phyloP scores from a whole-genome alignment of 2,797 vertebrate species.

The Takifugu rubripes region DNA sequence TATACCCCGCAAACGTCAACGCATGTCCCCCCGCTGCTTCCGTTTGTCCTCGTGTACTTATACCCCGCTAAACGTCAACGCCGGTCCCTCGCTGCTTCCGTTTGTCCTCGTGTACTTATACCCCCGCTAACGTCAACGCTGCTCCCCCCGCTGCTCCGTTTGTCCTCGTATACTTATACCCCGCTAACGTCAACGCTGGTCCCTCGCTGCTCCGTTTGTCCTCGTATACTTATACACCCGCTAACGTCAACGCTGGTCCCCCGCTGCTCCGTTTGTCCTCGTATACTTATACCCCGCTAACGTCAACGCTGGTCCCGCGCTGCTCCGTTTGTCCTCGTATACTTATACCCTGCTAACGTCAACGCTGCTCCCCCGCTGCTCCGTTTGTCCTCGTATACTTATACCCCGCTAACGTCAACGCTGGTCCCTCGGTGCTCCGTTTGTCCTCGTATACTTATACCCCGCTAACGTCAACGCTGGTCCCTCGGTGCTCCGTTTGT shows the following conservation, averaged over 20 bases:
- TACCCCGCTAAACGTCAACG: constrained; percentile 28
- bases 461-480: constrained; percentile 22
- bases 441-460: constrained; percentile 10
- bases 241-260: background rate
- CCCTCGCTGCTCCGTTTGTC: constrained; percentile 6
- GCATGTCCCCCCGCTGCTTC: constrained; percentile 8
- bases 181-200: constrained; percentile 19
- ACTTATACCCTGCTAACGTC: too few species aligned
- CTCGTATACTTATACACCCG: too few species aligned
- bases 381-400: constrained; percentile 3
- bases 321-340: background rate
- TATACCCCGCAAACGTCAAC: too few species aligned
- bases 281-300: constrained; percentile 17
- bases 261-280: constrained; percentile 11
- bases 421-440: too few species aligned
- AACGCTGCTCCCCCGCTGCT: constrained; percentile 9
- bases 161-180: constrained; percentile 13
- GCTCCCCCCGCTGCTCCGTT: constrained; percentile 15
- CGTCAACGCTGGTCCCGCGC: constrained; percentile 19
- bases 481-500: constrained; percentile 6
- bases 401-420: constrained; percentile 26
- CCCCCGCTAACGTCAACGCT: too few species aligned
- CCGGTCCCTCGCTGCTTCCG: constrained; percentile 12
- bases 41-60: constrained; percentile 4
- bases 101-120: too few species aligned